Conservation (phyloP, 1,140 invertebrate genomes). For the Ruditapes philippinarum region DNA sequence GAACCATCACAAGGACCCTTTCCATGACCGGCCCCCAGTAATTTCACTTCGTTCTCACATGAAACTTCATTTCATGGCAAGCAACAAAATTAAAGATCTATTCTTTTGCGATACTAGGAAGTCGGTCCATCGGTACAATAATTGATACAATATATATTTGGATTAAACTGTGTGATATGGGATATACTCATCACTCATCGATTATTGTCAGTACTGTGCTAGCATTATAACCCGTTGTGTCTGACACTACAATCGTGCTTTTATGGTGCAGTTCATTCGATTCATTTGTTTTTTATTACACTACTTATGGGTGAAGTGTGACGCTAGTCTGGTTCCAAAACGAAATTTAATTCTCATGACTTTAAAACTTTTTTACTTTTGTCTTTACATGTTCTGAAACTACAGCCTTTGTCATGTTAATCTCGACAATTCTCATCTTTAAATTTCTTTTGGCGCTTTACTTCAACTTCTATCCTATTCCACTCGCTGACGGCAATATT, state of each 20-base stretch:
- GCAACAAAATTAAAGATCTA: slow-evolving; percentile 60
- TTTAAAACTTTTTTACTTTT: slow-evolving; percentile 35
- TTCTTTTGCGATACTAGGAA: slow-evolving; percentile 65
- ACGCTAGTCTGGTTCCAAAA: slow-evolving; percentile 54
- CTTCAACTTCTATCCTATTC: slow-evolving; percentile 26
- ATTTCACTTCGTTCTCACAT: slow-evolving; percentile 8
- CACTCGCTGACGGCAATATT: not conserved
- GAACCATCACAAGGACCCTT: slow-evolving; percentile 42
- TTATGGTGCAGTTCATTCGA: slow-evolving; percentile 38
- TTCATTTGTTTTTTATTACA: slow-evolving; percentile 34
- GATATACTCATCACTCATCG: slow-evolving; percentile 47
- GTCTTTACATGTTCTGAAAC: not conserved
- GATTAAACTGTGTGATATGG: slow-evolving; percentile 1
- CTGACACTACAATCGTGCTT: slow-evolving; percentile 59
- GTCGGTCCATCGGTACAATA: slow-evolving; percentile 67
- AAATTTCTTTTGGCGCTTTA: slow-evolving; percentile 36
- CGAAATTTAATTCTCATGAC: slow-evolving; percentile 32
- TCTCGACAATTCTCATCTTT: too few species aligned
- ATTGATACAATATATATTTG: slow-evolving; percentile 23
- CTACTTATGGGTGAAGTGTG: slow-evolving; percentile 60
- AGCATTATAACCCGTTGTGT: slow-evolving; percentile 52
- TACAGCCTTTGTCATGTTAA: slow-evolving; percentile 43
- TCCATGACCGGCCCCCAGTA: slow-evolving; percentile 27
- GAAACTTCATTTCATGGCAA: not conserved
- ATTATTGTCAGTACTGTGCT: slow-evolving; percentile 51